Percentiles rank a stretch among this genome's conserved stretches.
phyloP scores from a whole-genome alignment of 2,888 invertebrate genomes.

The Allophyes oxyacanthae region DNA sequence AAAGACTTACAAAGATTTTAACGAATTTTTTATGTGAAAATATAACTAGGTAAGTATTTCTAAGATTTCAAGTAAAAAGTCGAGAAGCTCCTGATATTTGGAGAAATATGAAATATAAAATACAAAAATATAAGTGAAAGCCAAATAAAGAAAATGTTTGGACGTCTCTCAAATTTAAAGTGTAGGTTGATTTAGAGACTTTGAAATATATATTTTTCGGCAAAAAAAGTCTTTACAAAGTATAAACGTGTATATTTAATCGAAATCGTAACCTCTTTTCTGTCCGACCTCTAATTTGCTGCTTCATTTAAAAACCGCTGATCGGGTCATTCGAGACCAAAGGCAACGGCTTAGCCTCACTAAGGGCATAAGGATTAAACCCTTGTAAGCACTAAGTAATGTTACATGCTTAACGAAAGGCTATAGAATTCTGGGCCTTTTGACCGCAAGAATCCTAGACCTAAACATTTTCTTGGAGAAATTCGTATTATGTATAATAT shows the following conservation, averaged over 20 bases:
- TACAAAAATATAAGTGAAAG: no score
- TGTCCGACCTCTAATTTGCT: slow-evolving; percentile 34
- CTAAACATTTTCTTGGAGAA: slow-evolving; percentile 17
- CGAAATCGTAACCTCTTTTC: slow-evolving; percentile 20
- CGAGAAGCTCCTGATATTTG: no score
- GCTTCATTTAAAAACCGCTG: slow-evolving; percentile 54
- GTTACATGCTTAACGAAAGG: slow-evolving; percentile 27
- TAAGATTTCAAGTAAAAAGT: no score
- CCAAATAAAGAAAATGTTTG: no score
- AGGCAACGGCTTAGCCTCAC: slow-evolving; percentile 41
- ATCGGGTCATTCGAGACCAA: slow-evolving; percentile 43
- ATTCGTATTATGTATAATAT: neutral
- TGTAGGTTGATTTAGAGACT: no score
- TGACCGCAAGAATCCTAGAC: slow-evolving; percentile 33
- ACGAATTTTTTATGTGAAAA: neutral
- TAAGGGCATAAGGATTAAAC: slow-evolving; percentile 43
- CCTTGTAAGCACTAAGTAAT: slow-evolving; percentile 50
- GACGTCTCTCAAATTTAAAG: no score
- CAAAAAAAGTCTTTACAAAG: no score
- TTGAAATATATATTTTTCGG: no score
- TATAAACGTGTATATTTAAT: slow-evolving; percentile 15
- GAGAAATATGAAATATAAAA: no score
- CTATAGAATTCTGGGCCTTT: slow-evolving; percentile 25
- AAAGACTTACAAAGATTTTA: no score
- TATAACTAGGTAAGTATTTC: no score